A percentile compares a stretch with the other conserved stretches of the same genome.
These are phyloP conservation scores for Bombyx huttoni DNA, from an alignment of 2,888 invertebrate genomes.

Conservation along the genomic window DNA sequence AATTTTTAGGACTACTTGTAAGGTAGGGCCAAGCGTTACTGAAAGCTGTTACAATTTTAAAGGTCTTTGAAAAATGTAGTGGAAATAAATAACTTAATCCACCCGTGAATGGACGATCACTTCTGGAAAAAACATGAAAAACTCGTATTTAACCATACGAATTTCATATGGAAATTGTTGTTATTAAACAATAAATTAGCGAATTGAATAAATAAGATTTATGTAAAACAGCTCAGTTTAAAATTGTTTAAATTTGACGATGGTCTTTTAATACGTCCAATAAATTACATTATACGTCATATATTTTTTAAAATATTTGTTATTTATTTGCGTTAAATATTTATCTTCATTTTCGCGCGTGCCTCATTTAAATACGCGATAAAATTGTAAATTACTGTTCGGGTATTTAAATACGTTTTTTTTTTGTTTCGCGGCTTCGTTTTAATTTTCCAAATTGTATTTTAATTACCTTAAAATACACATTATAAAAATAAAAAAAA, in stretches of 20 bases:
- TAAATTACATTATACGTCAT: constrained; percentile 18
- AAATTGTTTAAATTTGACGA: constrained; percentile 15
- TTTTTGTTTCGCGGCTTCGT: background rate
- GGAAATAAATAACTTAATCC: too few relatives aligned
- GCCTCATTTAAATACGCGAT: background rate
- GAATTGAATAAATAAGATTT: constrained; percentile 20
- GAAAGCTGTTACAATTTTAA: too few relatives aligned
- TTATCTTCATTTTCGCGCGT: background rate
- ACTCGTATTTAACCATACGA: too few relatives aligned
- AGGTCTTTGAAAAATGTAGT: too few relatives aligned
- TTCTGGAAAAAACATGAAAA: too few relatives aligned
- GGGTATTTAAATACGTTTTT: background rate
- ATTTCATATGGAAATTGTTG: too few relatives aligned
- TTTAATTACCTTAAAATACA: too few relatives aligned
- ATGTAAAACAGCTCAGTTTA: constrained; percentile 18
- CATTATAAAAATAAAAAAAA: background rate
- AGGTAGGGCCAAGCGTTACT: too few relatives aligned
- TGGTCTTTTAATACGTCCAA: constrained; percentile 17
- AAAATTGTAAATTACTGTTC: background rate
- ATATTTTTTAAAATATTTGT: constrained; percentile 8
- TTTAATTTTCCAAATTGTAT: background rate
- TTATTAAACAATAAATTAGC: background rate
- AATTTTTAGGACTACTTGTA: too few relatives aligned
- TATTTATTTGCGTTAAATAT: constrained; percentile 3
- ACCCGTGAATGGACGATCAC: too few relatives aligned